These are phyloP conservation scores for Actinia tenebrosa DNA, from an alignment of 64 coral and sea anemone species.

Conservation along the genomic window DNA sequence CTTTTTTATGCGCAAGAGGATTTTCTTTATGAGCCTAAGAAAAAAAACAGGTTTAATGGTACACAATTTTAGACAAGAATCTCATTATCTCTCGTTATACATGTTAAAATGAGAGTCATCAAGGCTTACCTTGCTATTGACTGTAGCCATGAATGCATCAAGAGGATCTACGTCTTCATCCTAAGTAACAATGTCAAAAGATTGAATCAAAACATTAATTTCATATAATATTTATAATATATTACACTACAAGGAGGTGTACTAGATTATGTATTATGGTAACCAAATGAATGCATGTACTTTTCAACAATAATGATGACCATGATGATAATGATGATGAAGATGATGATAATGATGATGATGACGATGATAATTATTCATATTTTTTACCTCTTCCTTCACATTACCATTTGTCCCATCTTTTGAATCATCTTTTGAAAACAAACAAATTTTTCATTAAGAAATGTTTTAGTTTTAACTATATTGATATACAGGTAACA, in stretches of 20 bases:
- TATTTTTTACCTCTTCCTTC: too few species aligned
- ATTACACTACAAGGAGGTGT: too few species aligned
- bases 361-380: too few species aligned
- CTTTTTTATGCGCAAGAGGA: conserved; percentile 65
- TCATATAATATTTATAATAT: not conserved
- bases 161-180: conserved; percentile 69
- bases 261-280: too few species aligned
- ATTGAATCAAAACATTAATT: too few species aligned
- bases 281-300: too few species aligned
- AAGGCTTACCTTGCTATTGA: conserved; percentile 50
- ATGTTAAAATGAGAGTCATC: not conserved
- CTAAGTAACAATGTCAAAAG: conserved; percentile 5
- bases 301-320: too few species aligned
- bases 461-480: not conserved
- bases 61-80: too few species aligned
- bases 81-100: too few species aligned
- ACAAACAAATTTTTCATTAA: not conserved
- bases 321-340: too few species aligned
- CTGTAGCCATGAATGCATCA: conserved; percentile 77
- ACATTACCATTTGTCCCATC: not conserved
- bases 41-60: not conserved
- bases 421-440: not conserved
- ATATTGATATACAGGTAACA: not conserved
- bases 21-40: conserved; percentile 55
- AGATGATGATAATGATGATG: too few species aligned